Percentiles rank a stretch among this genome's conserved stretches.
Evolutionary conservation across 2,113 vertebrate genomes (phyloP).

Genomic region (Protomyctophum bolini): DNA sequence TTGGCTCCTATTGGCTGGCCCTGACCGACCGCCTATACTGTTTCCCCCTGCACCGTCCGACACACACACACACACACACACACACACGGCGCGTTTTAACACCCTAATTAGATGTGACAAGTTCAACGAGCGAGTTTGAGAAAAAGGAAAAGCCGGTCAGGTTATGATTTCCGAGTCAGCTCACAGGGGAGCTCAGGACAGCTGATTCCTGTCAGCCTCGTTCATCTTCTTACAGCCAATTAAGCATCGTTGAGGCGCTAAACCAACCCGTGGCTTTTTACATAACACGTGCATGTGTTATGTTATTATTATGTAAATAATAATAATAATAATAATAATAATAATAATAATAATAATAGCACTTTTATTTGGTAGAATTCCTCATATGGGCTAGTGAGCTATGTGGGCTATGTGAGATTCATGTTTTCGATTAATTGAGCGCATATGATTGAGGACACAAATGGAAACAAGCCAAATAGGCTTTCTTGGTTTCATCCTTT

Average conservation of each 20-base stretch:
- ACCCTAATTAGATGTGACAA: conserved; percentile 96
- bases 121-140: conserved; percentile 93
- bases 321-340: conserved; percentile 1
- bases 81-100: conserved; percentile 84
- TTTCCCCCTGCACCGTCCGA: conserved; percentile 63
- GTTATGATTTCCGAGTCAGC: conserved; percentile 96
- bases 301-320: conserved; percentile 16
- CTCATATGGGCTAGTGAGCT: no score
- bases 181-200: conserved; percentile 84
- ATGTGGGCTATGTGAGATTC: no score
- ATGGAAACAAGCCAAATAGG: no score
- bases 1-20: conserved; percentile 72
- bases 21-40: conserved; percentile 78
- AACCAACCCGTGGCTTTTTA: conserved; percentile 59
- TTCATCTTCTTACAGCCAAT: conserved; percentile 77
- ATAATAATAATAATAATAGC: background rate
- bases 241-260: conserved; percentile 60
- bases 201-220: conserved; percentile 82
- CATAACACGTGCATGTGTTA: conserved; percentile 7
- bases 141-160: conserved; percentile 87
- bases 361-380: background rate
- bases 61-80: no score
- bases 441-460: no score
- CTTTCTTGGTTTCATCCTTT: no score
- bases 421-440: no score